phyloP scores from a whole-genome alignment of 2,113 vertebrate species.

The Pachyramphus minor region DNA sequence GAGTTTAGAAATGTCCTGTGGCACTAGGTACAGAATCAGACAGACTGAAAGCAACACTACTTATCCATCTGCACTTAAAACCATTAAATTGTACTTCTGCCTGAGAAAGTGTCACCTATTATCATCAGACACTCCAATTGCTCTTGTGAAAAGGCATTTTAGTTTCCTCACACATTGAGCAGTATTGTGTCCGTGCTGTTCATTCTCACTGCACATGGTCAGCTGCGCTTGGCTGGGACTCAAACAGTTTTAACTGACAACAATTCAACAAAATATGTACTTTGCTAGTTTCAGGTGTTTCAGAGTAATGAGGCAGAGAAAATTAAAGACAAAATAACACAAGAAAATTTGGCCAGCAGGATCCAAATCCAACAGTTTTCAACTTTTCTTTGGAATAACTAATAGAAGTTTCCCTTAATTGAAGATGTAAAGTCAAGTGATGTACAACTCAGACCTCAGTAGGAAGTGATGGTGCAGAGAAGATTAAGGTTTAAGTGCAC shows the following conservation, averaged over 20 bases:
- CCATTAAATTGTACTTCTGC: neutral
- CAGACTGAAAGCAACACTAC: neutral
- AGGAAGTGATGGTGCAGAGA: neutral
- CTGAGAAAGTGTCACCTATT: neutral
- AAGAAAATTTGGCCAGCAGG: neutral
- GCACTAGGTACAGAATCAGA: neutral
- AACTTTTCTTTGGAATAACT: neutral
- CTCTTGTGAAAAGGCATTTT: neutral
- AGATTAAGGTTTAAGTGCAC: neutral
- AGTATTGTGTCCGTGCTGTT: neutral
- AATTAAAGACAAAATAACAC: neutral
- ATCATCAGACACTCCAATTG: neutral
- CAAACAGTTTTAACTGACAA: neutral
- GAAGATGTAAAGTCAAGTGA: neutral
- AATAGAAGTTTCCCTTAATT: neutral
- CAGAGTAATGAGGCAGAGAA: neutral
- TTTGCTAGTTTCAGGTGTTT: neutral
- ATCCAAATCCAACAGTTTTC: neutral
- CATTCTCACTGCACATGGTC: neutral
- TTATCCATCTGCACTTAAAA: neutral
- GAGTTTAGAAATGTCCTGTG: neutral
- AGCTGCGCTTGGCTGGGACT: neutral
- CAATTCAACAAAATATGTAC: neutral
- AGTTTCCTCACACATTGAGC: neutral
- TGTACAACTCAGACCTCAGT: neutral